Evolutionary conservation across 2,797 vertebrate species (phyloP), one percentile per base, ranked within the genome.

Genomic region (Notamacropus eugenii): DNA sequence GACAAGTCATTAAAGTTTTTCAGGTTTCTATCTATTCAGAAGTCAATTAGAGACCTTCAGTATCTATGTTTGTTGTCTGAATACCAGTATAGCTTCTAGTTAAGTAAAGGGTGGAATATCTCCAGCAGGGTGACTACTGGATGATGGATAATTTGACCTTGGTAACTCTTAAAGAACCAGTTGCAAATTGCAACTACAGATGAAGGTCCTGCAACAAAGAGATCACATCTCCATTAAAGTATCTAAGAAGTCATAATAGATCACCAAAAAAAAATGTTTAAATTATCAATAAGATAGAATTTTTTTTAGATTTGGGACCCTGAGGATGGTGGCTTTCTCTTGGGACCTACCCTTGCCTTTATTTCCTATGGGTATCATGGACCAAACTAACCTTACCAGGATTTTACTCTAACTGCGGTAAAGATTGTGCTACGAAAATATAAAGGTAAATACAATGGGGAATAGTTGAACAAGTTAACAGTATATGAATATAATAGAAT

Each of bases 1-100:
- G 59, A 5, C 46, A 95, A 67, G 87, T 54, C 11, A 55, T n/a
- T 93, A 46, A 93, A 46, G 55, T 96, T 92, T 92, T 74, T 40
- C 19, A 74, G n/a, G n/a, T 40, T 46, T 19, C 19, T 82, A 82
- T 46, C 67, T 40, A 40, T 24, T 82, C 22, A 0, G n/a, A 46
- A 82, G 67, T 22, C 34, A 40, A 40, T 46, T 46, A 82, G 67
- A 9, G 2, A 46, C 0, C 16, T 9, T 40, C 6, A 22, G 6
- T 40, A 19, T 40, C 6, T 74, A 22, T 46, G n/a, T 24, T 46
- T 82, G 67, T 5, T 46, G 8, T 82, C 19, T 74, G 16, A 24
- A 40, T 82, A 82, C 19, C n/a, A 46, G n/a, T 9, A 82, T 82
- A 82, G 67, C 67, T 46, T 31, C 67, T 46, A 82, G 19, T 82